phyloP scores from a whole-genome alignment of 2,113 vertebrate species.

The Panthera leo region DNA sequence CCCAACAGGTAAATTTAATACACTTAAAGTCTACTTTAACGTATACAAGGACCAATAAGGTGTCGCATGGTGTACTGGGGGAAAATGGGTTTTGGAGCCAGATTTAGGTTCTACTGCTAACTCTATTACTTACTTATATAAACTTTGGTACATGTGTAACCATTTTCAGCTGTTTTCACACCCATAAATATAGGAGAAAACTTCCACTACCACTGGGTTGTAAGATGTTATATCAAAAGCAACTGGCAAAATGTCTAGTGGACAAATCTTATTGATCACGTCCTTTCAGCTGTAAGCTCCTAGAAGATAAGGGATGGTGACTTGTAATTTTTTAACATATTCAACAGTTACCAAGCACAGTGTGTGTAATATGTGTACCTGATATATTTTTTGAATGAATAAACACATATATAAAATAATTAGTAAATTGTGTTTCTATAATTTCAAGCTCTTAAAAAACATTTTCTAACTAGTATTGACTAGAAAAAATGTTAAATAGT shows the following conservation, averaged over 20 bases:
- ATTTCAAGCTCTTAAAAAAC: neutral
- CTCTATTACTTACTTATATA: neutral
- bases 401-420: neutral
- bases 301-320: neutral
- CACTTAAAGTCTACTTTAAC: neutral
- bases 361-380: neutral
- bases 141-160: neutral
- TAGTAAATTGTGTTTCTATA: neutral
- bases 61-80: neutral
- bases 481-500: neutral
- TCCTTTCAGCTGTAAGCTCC: neutral
- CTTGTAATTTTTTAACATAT: neutral
- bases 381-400: neutral
- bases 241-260: neutral
- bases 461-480: neutral
- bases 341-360: neutral
- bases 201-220: neutral
- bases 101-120: neutral
- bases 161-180: neutral
- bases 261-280: neutral
- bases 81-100: neutral
- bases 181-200: neutral
- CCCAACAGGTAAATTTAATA: neutral
- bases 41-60: neutral
- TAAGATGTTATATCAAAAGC: conserved; percentile 1